Conservation (phyloP, 2,113 vertebrate species). For the Carlito syrichta region DNA sequence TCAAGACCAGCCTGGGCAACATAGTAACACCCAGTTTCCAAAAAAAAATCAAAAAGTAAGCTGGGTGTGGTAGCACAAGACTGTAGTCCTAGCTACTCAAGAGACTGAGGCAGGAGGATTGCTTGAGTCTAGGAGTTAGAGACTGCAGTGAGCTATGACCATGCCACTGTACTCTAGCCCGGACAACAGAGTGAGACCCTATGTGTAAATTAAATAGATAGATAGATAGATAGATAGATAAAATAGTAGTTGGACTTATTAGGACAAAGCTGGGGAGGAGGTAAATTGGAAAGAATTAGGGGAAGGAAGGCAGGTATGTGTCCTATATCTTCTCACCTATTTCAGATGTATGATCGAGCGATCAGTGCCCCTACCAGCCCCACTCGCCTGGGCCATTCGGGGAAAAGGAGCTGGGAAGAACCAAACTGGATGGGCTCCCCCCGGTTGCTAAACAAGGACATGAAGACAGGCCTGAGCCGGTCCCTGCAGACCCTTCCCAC, state of each 20-base stretch:
- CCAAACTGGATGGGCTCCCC: slow-evolving; percentile 96
- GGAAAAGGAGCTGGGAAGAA: slow-evolving; percentile 97
- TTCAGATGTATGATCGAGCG: slow-evolving; percentile 96
- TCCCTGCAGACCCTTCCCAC: slow-evolving; percentile 95
- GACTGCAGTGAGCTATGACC: too few species aligned
- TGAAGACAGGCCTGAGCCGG: slow-evolving; percentile 94
- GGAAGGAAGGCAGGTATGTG: neutral
- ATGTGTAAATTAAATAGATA: too few species aligned
- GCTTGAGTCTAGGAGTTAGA: too few species aligned
- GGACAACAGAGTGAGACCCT: too few species aligned
- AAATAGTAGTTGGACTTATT: neutral
- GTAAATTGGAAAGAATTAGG: neutral
- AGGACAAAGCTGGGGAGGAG: neutral
- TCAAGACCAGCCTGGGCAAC: too few species aligned
- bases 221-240: too few species aligned
- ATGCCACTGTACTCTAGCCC: too few species aligned
- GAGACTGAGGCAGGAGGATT: too few species aligned
- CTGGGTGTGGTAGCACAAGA: too few species aligned
- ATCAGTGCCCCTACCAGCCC: slow-evolving; percentile 97
- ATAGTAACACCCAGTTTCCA: too few species aligned
- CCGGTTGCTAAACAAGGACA: slow-evolving; percentile 88
- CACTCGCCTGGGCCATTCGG: slow-evolving; percentile 90
- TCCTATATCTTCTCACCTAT: neutral
- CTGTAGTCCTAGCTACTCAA: too few species aligned
- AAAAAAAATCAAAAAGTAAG: too few species aligned